phyloP scores from a whole-genome alignment of 2,888 invertebrate species.

The Spodoptera exigua region DNA sequence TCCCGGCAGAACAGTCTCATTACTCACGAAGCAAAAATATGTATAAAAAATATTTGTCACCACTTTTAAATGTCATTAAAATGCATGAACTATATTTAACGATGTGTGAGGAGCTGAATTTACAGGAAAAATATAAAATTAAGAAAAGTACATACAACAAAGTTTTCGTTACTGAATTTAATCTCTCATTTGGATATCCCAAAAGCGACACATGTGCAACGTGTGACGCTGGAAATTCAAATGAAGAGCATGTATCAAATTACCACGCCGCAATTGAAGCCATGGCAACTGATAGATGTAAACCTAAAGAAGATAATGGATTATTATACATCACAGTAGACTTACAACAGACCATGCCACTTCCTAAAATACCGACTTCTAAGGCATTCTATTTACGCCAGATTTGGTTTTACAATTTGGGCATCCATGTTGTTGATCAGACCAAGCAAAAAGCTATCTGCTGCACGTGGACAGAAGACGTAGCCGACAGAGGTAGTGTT shows the following conservation, averaged over 20 bases:
- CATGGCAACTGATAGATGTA: constrained; percentile 2
- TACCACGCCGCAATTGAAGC: background rate
- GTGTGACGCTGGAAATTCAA: constrained; percentile 36
- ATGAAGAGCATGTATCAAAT: constrained; percentile 4
- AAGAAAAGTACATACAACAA: no score
- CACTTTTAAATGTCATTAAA: no score
- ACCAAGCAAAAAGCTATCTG: constrained; percentile 13
- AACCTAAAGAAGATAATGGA: constrained; percentile 4
- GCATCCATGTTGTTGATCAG: no score
- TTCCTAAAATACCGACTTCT: constrained; percentile 1
- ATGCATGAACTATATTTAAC: no score
- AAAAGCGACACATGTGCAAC: constrained; percentile 4
- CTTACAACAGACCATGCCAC: constrained; percentile 7
- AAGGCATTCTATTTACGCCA: constrained; percentile 1
- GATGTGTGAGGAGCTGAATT: constrained; percentile 40
- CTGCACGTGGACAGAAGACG: constrained; percentile 32
- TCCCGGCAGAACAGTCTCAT: no score
- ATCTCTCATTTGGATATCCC: constrained; percentile 2
- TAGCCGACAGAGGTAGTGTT: constrained; percentile 28
- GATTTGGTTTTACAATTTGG: constrained; percentile 4
- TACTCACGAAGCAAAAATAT: no score
- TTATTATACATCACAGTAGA: constrained; percentile 1
- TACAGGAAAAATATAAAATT: constrained; percentile 47
- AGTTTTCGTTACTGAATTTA: constrained; percentile 38
- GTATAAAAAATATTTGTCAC: no score